Conservation (phyloP, 2,888 invertebrate genomes). For the Pteria penguin region DNA sequence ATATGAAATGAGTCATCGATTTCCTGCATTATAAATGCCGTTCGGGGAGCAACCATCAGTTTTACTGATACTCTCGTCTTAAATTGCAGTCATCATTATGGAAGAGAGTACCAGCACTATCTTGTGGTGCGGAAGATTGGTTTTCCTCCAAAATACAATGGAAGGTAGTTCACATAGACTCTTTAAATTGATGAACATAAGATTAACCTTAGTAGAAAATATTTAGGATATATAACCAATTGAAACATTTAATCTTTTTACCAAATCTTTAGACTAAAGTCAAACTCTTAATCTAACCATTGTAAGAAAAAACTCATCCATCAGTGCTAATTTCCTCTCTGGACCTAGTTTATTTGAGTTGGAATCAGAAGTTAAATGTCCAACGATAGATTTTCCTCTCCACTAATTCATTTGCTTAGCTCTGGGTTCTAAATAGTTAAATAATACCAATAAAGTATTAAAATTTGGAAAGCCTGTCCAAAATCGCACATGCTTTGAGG, state of each 20-base stretch:
- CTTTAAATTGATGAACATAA: constrained; percentile 32
- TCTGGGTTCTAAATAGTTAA: constrained; percentile 16
- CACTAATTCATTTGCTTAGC: constrained; percentile 18
- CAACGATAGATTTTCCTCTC: constrained; percentile 1
- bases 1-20: no score
- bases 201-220: constrained; percentile 18
- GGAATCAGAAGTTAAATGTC: no score
- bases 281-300: constrained; percentile 27
- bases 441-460: constrained; percentile 11
- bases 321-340: no score
- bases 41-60: no score
- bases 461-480: constrained; percentile 35
- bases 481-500: constrained; percentile 7
- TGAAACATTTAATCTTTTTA: constrained; percentile 13
- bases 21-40: no score
- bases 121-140: constrained; percentile 28
- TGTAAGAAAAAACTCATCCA: constrained; percentile 35
- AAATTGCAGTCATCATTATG: neutral
- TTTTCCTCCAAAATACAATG: neutral
- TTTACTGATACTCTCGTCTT: no score
- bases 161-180: constrained; percentile 26
- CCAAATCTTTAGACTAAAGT: constrained; percentile 11
- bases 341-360: constrained; percentile 10
- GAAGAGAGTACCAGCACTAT: neutral
- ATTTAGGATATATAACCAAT: constrained; percentile 19